Evolutionary conservation across 2,888 invertebrate genomes (phyloP).

Genomic region (Drosophila mayaguana): DNA sequence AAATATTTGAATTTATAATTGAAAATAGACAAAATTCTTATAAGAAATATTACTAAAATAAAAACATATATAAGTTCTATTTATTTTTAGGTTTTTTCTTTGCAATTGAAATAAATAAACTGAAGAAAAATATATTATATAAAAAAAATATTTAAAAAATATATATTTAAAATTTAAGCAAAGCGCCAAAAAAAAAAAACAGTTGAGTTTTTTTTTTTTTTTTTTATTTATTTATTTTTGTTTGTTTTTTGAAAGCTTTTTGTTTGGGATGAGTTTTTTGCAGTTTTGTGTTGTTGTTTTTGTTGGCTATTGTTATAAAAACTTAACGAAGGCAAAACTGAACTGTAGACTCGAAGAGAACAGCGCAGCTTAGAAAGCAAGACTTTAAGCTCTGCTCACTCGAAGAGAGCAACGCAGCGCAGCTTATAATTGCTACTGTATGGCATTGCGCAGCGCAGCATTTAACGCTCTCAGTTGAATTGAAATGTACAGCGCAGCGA

Average conservation of each 20-base stretch:
- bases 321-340: conserved; percentile 66
- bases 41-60: conserved; percentile 20
- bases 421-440: not conserved
- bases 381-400: too few relatives aligned
- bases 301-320: conserved; percentile 43
- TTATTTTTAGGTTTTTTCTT: not conserved
- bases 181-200: conserved; percentile 46
- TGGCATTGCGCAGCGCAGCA: not conserved
- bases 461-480: not conserved
- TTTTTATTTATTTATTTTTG: too few relatives aligned
- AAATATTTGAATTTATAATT: conserved; percentile 33
- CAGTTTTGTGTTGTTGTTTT: conserved; percentile 22
- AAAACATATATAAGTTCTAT: conserved; percentile 1
- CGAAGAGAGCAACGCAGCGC: not conserved
- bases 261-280: conserved; percentile 10
- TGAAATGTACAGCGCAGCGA: not conserved
- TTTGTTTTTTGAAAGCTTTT: conserved; percentile 30
- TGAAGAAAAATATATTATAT: conserved; percentile 23
- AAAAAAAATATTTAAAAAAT: conserved; percentile 19
- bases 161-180: conserved; percentile 20
- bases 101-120: conserved; percentile 49
- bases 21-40: conserved; percentile 28
- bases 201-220: conserved; percentile 1
- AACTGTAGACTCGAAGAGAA: not conserved
- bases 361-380: not conserved